Percentiles rank a stretch among this genome's conserved stretches.
Conservation (phyloP, 2,113 vertebrate species). For the mouse (Mus musculus) region GRCm39 chr14:84116001-84116500, state of each 20-base stretch:
- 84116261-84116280: neutral
- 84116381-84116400: neutral
- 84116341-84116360: neutral
- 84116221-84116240: neutral
- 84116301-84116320: neutral
- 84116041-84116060: neutral
- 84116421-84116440: neutral
- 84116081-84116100: too few relatives aligned
- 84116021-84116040: neutral
- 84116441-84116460: neutral
- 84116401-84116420: fast-evolving
- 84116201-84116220: neutral
- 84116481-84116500: too few relatives aligned
- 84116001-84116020: too few relatives aligned
- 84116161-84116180: neutral
- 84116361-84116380: neutral
- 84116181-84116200: neutral
- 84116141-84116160: neutral
- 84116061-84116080: neutral
- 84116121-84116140: neutral
- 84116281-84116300: neutral
- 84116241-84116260: neutral
- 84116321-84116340: neutral
- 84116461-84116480: too few relatives aligned
- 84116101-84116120: neutral